Evolutionary conservation across 2,113 vertebrate genomes (phyloP).

Genomic region (Cynocephalus volans): DNA sequence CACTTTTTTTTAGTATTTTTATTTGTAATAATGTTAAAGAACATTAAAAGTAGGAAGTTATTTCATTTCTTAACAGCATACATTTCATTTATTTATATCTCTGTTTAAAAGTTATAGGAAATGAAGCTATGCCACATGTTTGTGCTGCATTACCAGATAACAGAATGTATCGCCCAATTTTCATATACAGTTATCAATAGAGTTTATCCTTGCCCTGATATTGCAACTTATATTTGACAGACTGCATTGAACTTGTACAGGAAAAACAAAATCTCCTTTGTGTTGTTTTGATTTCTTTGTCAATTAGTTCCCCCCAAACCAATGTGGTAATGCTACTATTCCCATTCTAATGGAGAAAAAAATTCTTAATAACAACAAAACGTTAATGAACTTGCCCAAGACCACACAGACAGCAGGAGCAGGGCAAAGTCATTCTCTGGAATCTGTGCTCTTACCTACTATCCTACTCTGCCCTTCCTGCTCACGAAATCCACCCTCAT

Average conservation of each 20-base stretch:
- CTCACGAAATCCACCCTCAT: no score
- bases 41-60: not conserved
- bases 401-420: no score
- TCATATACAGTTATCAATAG: not conserved
- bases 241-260: not conserved
- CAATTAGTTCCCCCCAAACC: not conserved
- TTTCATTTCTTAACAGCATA: not conserved
- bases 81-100: not conserved
- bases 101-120: not conserved
- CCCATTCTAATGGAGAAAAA: not conserved
- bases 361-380: not conserved
- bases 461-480: rapidly evolving
- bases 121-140: not conserved
- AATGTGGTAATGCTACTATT: not conserved
- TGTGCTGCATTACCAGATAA: not conserved
- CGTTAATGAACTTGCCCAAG: not conserved
- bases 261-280: not conserved
- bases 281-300: not conserved
- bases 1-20: not conserved
- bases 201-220: not conserved
- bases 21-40: not conserved
- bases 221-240: not conserved
- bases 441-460: no score
- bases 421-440: not conserved
- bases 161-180: not conserved